Conservation (phyloP, 2,113 vertebrate genomes). For the Apus apus region DNA sequence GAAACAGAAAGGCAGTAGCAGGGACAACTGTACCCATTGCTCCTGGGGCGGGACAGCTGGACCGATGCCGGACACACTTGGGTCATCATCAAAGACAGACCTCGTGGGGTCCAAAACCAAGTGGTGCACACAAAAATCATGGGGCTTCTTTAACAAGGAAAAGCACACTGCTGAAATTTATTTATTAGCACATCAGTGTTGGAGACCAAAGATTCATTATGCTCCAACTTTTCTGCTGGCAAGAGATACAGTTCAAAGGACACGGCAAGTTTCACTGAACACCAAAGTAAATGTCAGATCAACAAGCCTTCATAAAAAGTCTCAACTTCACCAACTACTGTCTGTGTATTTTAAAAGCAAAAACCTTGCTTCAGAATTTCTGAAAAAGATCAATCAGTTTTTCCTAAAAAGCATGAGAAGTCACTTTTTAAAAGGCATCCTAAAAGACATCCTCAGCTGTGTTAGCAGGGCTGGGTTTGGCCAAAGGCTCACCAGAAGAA, state of each 20-base stretch:
- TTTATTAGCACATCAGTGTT: neutral
- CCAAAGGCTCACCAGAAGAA: neutral
- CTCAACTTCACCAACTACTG: neutral
- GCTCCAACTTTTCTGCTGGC: neutral
- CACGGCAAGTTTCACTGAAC: neutral
- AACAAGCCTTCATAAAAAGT: slow-evolving; percentile 2
- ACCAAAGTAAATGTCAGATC: slow-evolving; percentile 23
- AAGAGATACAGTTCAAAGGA: neutral
- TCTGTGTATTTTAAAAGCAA: neutral
- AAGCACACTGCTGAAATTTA: neutral
- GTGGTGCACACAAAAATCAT: neutral
- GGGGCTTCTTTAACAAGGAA: neutral
- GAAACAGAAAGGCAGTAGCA: neutral
- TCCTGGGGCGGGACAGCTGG: neutral
- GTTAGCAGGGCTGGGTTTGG: neutral
- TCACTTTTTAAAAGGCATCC: neutral
- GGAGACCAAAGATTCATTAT: neutral
- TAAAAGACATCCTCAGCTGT: neutral
- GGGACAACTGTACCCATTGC: neutral
- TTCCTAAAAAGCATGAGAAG: neutral
- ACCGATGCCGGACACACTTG: accelerated
- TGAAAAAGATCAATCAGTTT: neutral
- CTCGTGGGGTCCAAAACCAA: neutral
- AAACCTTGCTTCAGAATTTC: neutral
- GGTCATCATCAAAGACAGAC: neutral